These are phyloP conservation scores for Triplophysa siluroides DNA, from an alignment of 2,113 vertebrate species.

Conservation along the genomic window DNA sequence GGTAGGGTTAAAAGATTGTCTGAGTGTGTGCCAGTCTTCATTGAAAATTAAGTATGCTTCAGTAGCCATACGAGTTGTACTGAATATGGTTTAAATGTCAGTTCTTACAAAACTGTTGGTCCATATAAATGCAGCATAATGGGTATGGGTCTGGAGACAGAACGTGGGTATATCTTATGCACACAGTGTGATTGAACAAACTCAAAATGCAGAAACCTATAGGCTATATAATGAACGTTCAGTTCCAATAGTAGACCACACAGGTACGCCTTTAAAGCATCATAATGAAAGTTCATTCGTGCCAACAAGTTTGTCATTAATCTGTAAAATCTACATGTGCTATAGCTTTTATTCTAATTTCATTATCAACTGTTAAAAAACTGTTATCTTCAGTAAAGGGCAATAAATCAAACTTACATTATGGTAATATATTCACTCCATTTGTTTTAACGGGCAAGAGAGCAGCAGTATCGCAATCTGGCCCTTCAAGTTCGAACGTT, in stretches of 20 bases:
- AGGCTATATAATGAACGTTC: too few relatives aligned
- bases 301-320: background rate
- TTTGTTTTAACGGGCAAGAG: background rate
- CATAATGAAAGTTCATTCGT: too few relatives aligned
- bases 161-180: background rate
- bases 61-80: background rate
- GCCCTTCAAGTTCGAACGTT: constrained; percentile 1
- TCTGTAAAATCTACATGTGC: background rate
- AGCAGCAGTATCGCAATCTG: background rate
- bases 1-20: background rate
- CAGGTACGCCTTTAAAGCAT: too few relatives aligned
- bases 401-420: background rate
- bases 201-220: too few relatives aligned
- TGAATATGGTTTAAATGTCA: constrained; percentile 11
- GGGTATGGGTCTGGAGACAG: background rate
- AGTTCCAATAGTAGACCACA: too few relatives aligned
- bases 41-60: constrained; percentile 11
- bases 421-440: background rate
- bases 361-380: background rate
- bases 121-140: background rate
- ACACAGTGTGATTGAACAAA: too few relatives aligned
- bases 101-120: background rate
- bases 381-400: background rate
- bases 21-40: background rate
- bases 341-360: background rate